Evolutionary conservation across 2,797 vertebrate genomes (phyloP).

Genomic region (Adelosebastes latens): DNA sequence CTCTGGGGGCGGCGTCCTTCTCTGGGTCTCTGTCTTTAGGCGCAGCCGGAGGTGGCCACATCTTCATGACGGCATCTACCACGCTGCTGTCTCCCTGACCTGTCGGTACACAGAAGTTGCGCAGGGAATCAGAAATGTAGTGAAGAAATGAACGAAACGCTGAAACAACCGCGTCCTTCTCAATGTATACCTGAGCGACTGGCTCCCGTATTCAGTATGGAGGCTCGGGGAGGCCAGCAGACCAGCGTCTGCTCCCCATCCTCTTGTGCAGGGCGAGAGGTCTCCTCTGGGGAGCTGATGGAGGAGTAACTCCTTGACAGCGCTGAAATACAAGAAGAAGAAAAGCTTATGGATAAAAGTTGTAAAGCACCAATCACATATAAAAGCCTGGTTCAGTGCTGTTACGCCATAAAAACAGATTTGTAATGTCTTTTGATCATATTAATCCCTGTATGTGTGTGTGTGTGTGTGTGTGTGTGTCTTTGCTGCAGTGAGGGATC

Average conservation of each 20-base stretch:
- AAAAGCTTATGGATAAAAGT: neutral
- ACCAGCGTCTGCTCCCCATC: conserved; percentile 72
- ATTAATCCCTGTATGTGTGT: conserved; percentile 29
- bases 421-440: conserved; percentile 41
- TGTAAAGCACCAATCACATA: neutral
- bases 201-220: conserved; percentile 56
- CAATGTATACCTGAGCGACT: conserved; percentile 61
- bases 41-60: conserved; percentile 83
- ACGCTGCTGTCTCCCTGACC: conserved; percentile 37
- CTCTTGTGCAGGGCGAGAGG: conserved; percentile 21
- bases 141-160: neutral
- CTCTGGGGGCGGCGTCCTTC: conserved; percentile 22
- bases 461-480: neutral
- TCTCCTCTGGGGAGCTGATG: conserved; percentile 46
- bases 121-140: neutral
- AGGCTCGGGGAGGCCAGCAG: conserved; percentile 82
- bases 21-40: conserved; percentile 58
- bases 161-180: neutral
- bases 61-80: conserved; percentile 80
- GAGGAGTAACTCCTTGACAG: conserved; percentile 25
- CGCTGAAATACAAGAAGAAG: conserved; percentile 36
- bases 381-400: conserved; percentile 1
- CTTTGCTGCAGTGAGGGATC: conserved; percentile 47
- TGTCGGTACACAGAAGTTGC: neutral
- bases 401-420: conserved; percentile 15